Evolutionary conservation across 2,113 vertebrate species (phyloP).

Genomic region (Egretta garzetta): DNA sequence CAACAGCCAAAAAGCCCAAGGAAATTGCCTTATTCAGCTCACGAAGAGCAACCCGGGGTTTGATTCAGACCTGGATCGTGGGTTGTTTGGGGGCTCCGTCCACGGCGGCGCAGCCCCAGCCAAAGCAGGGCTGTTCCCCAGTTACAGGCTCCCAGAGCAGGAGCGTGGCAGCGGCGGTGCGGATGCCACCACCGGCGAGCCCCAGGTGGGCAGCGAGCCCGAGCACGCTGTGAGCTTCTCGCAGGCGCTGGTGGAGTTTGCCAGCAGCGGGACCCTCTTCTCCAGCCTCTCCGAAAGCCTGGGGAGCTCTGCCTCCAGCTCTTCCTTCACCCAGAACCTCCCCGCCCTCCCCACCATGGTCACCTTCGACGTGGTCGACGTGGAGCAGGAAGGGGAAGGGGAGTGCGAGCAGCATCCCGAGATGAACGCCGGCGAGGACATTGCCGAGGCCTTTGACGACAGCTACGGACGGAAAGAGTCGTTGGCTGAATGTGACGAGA

Average conservation of each 20-base stretch:
- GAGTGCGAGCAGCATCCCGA: slow-evolving; percentile 90
- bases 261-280: slow-evolving; percentile 85
- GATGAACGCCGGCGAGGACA: slow-evolving; percentile 86
- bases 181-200: background rate
- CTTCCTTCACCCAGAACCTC: slow-evolving; percentile 88
- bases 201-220: background rate
- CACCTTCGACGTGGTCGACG: slow-evolving; percentile 93
- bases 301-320: slow-evolving; percentile 81
- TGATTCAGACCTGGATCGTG: slow-evolving; percentile 52
- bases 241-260: slow-evolving; percentile 91
- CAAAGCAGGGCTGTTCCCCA: slow-evolving; percentile 40
- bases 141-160: background rate
- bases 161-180: fast-evolving
- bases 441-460: slow-evolving; percentile 87
- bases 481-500: slow-evolving; percentile 86
- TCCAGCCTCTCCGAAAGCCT: slow-evolving; percentile 82
- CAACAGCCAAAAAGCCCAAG: slow-evolving; percentile 61
- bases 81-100: slow-evolving; percentile 52
- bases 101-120: background rate
- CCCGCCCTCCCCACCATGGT: slow-evolving; percentile 92
- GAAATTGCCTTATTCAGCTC: slow-evolving; percentile 70
- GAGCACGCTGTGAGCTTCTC: slow-evolving; percentile 91
- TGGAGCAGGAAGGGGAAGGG: slow-evolving; percentile 94
- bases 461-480: slow-evolving; percentile 88
- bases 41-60: slow-evolving; percentile 46